Conservation (phyloP, 2,888 invertebrate genomes). For the Brenthis hecate region DNA sequence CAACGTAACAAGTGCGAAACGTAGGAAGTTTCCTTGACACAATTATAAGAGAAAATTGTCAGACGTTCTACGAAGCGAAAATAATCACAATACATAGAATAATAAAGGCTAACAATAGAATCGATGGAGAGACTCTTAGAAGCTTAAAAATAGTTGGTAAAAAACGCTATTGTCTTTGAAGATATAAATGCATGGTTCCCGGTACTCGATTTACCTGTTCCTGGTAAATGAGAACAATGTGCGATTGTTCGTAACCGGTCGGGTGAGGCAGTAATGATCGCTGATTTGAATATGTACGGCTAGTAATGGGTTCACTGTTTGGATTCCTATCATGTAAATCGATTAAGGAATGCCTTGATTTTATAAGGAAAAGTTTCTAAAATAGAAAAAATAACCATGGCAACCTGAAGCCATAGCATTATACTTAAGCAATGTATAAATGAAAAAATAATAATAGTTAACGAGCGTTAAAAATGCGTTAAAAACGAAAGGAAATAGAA, state of each 20-base stretch:
- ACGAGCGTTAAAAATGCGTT: too few species aligned
- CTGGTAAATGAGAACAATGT: conserved; percentile 68
- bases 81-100: conserved; percentile 48
- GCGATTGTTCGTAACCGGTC: conserved; percentile 50
- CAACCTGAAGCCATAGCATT: too few species aligned
- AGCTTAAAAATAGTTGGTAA: conserved; percentile 54
- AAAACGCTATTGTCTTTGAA: conserved; percentile 66
- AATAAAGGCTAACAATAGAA: conserved; percentile 59
- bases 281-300: conserved; percentile 21
- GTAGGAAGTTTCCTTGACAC: conserved; percentile 32
- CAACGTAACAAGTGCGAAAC: conserved; percentile 8
- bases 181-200: conserved; percentile 67
- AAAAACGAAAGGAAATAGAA: too few species aligned
- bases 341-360: not conserved
- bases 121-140: conserved; percentile 45
- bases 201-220: conserved; percentile 61
- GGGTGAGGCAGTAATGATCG: conserved; percentile 15
- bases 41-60: conserved; percentile 31
- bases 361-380: not conserved
- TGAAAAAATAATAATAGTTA: too few species aligned
- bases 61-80: conserved; percentile 30
- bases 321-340: conserved; percentile 10
- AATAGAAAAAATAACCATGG: too few species aligned
- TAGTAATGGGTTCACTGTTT: conserved; percentile 7
- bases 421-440: too few species aligned